A percentile compares a stretch with the other conserved stretches of the same genome.
These are phyloP conservation scores for Esox niger DNA, from an alignment of 2,113 vertebrate species.

Conservation along the genomic window DNA sequence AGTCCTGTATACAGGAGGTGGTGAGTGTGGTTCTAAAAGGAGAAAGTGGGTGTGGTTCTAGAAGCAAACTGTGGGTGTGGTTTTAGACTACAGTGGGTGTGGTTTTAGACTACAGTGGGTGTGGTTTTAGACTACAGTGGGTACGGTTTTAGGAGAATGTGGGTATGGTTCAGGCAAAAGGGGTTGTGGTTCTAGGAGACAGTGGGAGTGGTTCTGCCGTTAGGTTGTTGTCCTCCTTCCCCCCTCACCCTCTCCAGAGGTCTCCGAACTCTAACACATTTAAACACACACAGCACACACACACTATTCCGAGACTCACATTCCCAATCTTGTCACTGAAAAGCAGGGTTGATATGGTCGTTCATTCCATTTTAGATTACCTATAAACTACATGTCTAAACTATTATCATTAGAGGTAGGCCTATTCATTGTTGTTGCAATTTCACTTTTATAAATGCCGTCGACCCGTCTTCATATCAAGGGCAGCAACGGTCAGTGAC, in stretches of 20 bases:
- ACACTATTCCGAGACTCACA: conserved; percentile 56
- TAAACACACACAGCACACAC: conserved; percentile 44
- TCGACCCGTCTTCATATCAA: conserved; percentile 39
- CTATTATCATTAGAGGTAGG: conserved; percentile 55
- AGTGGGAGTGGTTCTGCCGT: conserved; percentile 15
- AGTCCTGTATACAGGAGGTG: conserved; percentile 6
- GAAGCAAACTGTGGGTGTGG: not conserved
- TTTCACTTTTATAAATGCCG: conserved; percentile 51
- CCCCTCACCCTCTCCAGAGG: conserved; percentile 40
- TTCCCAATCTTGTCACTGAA: conserved; percentile 63
- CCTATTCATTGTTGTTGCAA: conserved; percentile 52
- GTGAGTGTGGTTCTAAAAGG: not conserved
- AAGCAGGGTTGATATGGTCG: conserved; percentile 69
- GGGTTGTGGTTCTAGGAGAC: conserved; percentile 1
- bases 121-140: conserved; percentile 13
- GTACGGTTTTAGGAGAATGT: not conserved
- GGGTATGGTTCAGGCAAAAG: too few relatives aligned
- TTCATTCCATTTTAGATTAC: conserved; percentile 64
- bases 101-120: conserved; percentile 6
- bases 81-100: not conserved
- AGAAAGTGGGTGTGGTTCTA: not conserved
- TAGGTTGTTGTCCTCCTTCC: conserved; percentile 44
- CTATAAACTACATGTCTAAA: conserved; percentile 54
- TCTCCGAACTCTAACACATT: conserved; percentile 29
- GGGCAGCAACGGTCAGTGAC: not conserved